Evolutionary conservation across 2,797 vertebrate genomes (phyloP).

Genomic region (Lindbergichthys nudifrons): DNA sequence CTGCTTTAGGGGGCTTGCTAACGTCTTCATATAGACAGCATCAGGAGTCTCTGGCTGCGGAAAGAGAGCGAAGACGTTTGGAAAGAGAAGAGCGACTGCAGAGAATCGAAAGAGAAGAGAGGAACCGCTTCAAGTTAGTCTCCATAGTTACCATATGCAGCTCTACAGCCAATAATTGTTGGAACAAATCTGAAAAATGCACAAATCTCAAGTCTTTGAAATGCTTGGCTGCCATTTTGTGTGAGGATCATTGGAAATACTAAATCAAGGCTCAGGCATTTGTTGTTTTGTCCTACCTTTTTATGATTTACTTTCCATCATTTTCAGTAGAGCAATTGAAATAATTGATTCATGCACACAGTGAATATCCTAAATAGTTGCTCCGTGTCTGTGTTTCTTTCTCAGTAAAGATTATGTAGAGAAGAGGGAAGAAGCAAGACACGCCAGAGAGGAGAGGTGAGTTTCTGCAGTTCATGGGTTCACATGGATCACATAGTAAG

Average conservation of each 20-base stretch:
- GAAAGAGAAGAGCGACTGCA: conserved; percentile 96
- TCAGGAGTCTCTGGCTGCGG: conserved; percentile 93
- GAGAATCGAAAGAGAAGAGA: conserved; percentile 95
- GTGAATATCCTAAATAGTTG: conserved; percentile 3
- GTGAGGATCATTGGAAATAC: conserved; percentile 30
- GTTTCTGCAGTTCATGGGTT: conserved; percentile 42
- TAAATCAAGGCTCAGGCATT: conserved; percentile 16
- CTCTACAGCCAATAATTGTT: conserved; percentile 12
- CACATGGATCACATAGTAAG: neutral
- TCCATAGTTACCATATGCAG: conserved; percentile 4
- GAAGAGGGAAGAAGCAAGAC: conserved; percentile 92
- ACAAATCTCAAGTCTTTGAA: conserved; percentile 28
- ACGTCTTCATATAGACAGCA: conserved; percentile 95
- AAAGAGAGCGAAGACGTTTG: conserved; percentile 91
- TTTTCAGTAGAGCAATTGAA: neutral
- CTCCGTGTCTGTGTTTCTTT: conserved; percentile 46
- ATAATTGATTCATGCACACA: neutral
- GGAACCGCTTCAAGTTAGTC: conserved; percentile 94
- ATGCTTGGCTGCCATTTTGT: conserved; percentile 35
- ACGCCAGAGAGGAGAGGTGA: conserved; percentile 95
- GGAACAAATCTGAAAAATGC: conserved; percentile 11
- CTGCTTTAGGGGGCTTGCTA: conserved; percentile 88
- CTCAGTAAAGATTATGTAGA: conserved; percentile 91
- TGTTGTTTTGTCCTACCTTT: conserved; percentile 16
- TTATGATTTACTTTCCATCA: conserved; percentile 1